Percentiles rank a stretch among this genome's conserved stretches.
These are phyloP conservation scores for Liparis tanakae DNA, from an alignment of 2,797 vertebrate genomes.

Conservation along the genomic window DNA sequence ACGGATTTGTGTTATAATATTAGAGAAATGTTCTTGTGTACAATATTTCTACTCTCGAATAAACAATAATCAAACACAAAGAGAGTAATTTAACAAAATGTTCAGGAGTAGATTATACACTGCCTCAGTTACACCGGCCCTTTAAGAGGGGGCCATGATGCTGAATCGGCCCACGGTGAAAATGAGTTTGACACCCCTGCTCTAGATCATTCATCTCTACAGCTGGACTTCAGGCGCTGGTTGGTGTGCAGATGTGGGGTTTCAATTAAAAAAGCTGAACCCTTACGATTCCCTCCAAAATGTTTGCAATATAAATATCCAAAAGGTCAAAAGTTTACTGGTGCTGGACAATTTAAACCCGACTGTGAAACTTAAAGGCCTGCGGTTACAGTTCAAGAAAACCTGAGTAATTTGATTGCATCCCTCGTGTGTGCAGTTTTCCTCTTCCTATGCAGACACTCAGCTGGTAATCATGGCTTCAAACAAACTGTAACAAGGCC, in stretches of 20 bases:
- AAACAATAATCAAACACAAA: no score
- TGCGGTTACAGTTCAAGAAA: constrained; percentile 32
- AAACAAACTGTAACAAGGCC: background rate
- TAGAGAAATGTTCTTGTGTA: no score
- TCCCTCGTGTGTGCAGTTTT: constrained; percentile 6
- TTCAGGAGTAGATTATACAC: no score
- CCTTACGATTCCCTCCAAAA: constrained; percentile 6
- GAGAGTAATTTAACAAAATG: no score
- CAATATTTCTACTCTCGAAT: no score
- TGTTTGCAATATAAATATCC: constrained; percentile 37
- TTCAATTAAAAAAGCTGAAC: constrained; percentile 31
- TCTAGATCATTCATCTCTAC: constrained; percentile 12
- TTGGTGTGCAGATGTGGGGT: constrained; percentile 45
- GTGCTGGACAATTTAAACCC: constrained; percentile 23
- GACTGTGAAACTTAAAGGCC: constrained; percentile 31
- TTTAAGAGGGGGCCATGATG: no score
- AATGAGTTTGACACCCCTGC: no score
- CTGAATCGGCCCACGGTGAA: no score
- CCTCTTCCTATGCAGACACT: constrained; percentile 11
- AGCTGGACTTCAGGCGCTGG: constrained; percentile 50
- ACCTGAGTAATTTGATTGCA: constrained; percentile 30
- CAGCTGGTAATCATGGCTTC: background rate
- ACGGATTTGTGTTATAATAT: no score
- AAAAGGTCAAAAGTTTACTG: constrained; percentile 46
- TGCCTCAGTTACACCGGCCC: no score